Evolutionary conservation across 2,113 vertebrate genomes (phyloP), one percentile per base, ranked within the genome.

Genomic region (Phocoena phocoena): DNA sequence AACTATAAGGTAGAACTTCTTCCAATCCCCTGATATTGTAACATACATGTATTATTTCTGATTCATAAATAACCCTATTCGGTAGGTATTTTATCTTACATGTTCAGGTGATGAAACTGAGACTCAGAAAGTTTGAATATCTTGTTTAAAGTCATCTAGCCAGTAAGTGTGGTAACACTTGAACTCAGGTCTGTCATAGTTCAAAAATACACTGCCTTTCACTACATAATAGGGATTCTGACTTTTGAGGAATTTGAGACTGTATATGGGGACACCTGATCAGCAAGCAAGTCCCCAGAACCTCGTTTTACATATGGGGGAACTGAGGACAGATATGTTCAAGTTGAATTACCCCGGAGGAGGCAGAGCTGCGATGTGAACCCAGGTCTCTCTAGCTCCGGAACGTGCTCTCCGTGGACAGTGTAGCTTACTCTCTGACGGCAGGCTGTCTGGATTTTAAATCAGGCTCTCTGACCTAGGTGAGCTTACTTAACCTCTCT

Each of bases 41-140:
- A 82, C 41, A 70, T 82, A 53, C 9, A 85, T 55, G 55, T 21
- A 31, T 5, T 90, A 41, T 93, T 95, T 96, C 7, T 73, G n/a
- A 83, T 36, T 26, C 36, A 65, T 33, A 93, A 93, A 70, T 33
- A 62, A 47, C 38, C 50, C 31, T 85, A 2, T 60, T 73, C 62
- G 7, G 33, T 87, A 82, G 44, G 41, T n/a, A 33, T 88, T 82
- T 96, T 91, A 79, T 93, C 63, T 70, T 55, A 28, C 28, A 18
- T 18, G 9, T 93, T 85, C 41, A 77, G 28, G n/a, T 93, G 79
- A 58, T 95, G 9, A 93, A 95, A 92, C 15, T 58, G 60, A 92
- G 33, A n/a, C 79, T 96, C 25, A 67, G 73, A 17, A 82, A 65
- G 28, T 92, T 82, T 90, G 58, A 28, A 17, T 77, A 50, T 91